A percentile compares a stretch with the other conserved stretches of the same genome.
Evolutionary conservation across 1,140 invertebrate genomes (phyloP).

Genomic region (Oncopodura yosiiana): DNA sequence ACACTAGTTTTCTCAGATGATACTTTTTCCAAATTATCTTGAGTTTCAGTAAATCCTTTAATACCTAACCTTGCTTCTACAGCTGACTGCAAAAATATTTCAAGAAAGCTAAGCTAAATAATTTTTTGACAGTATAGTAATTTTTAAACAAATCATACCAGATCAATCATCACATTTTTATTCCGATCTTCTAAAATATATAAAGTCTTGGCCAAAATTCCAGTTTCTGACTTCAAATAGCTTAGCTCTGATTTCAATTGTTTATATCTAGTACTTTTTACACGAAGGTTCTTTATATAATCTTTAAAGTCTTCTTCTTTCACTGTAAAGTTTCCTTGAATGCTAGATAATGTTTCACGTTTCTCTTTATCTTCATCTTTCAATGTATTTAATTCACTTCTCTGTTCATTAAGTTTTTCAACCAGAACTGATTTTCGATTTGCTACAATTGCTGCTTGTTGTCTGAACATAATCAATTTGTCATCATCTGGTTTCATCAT

Average conservation of each 20-base stretch:
- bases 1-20: slow-evolving; percentile 47
- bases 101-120: not conserved
- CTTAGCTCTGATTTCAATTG: slow-evolving; percentile 39
- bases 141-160: slow-evolving; percentile 39
- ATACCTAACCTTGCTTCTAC: slow-evolving; percentile 44
- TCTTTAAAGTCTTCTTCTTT: slow-evolving; percentile 73
- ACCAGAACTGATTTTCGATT: slow-evolving; percentile 65
- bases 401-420: slow-evolving; percentile 55
- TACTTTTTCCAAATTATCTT: slow-evolving; percentile 50
- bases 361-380: slow-evolving; percentile 48
- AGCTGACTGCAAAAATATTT: slow-evolving; percentile 33
- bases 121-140: not conserved
- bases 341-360: slow-evolving; percentile 42
- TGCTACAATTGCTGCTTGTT: slow-evolving; percentile 68
- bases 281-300: slow-evolving; percentile 65
- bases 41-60: slow-evolving; percentile 44
- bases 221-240: slow-evolving; percentile 38
- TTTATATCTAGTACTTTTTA: slow-evolving; percentile 70
- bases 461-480: slow-evolving; percentile 68
- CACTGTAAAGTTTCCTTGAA: slow-evolving; percentile 51
- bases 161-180: slow-evolving; percentile 41
- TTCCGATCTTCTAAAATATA: slow-evolving; percentile 49
- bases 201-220: slow-evolving; percentile 52
- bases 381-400: slow-evolving; percentile 50
- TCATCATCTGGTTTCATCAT: slow-evolving; percentile 52